A percentile compares a stretch with the other conserved stretches of the same genome.
phyloP scores from a whole-genome alignment of 1,140 invertebrate species.

The Halesus radiatus region DNA sequence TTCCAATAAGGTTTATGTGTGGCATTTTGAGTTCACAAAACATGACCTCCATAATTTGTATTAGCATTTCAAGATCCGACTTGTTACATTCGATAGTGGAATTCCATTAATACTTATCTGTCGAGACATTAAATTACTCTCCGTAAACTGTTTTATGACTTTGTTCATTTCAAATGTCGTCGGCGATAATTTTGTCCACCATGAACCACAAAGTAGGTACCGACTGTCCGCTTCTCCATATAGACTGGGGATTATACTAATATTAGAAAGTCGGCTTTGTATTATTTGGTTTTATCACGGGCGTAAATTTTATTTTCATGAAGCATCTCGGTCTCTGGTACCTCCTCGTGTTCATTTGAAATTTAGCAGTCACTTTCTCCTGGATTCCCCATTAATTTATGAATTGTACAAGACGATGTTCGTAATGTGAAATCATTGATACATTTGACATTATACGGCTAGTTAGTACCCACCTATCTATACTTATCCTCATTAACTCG shows the following conservation, averaged over 20 bases:
- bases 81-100: constrained; percentile 5
- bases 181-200: not conserved
- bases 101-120: constrained; percentile 14
- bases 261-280: constrained; percentile 26
- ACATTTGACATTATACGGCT: not conserved
- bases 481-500: too few relatives aligned
- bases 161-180: constrained; percentile 24
- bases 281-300: constrained; percentile 8
- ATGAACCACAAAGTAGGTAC: not conserved
- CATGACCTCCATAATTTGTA: not conserved
- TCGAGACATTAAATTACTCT: constrained; percentile 13
- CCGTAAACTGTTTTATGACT: constrained; percentile 9
- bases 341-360: not conserved
- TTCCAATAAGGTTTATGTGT: not conserved
- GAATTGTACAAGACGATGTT: not conserved
- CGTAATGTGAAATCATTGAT: constrained; percentile 1
- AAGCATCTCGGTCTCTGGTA: not conserved
- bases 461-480: not conserved
- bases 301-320: constrained; percentile 27
- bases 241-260: not conserved
- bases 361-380: constrained; percentile 8
- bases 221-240: not conserved
- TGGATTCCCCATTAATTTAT: not conserved
- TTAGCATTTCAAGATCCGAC: not conserved
- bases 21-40: not conserved